Conservation (phyloP, 1,140 invertebrate genomes). For the Fopius arisanus region DNA sequence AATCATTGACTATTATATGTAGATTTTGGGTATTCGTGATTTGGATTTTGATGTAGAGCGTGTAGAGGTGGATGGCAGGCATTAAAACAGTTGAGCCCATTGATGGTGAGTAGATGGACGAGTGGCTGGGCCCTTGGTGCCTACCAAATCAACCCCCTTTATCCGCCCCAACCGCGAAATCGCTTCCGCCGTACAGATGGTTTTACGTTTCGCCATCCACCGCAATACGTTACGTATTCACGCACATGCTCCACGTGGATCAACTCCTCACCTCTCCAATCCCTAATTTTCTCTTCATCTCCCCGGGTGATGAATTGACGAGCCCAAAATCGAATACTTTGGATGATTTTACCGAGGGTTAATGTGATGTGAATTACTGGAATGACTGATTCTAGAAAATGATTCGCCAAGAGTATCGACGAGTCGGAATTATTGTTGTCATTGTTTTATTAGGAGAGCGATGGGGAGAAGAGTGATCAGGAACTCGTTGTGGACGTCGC, state of each 20-base stretch:
- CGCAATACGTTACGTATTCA: slow-evolving; percentile 25
- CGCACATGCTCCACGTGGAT: slow-evolving; percentile 36
- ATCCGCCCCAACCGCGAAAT: slow-evolving; percentile 26
- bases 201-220: slow-evolving; percentile 27
- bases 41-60: neutral
- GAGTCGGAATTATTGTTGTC: slow-evolving; percentile 12
- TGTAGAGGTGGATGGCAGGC: neutral
- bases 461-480: slow-evolving; percentile 84
- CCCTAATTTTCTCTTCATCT: neutral
- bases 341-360: neutral
- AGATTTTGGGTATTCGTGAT: neutral
- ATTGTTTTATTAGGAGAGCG: slow-evolving; percentile 72
- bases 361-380: no score
- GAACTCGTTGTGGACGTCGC: slow-evolving; percentile 92
- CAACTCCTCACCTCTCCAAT: slow-evolving; percentile 9
- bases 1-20: neutral
- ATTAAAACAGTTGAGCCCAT: slow-evolving; percentile 3
- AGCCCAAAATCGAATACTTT: neutral
- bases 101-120: slow-evolving; percentile 16
- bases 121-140: slow-evolving; percentile 7
- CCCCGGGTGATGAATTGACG: slow-evolving; percentile 48
- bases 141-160: slow-evolving; percentile 1
- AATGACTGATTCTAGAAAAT: no score
- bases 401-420: no score
- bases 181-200: slow-evolving; percentile 44